Conservation (phyloP, 1,140 invertebrate species). For the Psilanteris sp. region DNA sequence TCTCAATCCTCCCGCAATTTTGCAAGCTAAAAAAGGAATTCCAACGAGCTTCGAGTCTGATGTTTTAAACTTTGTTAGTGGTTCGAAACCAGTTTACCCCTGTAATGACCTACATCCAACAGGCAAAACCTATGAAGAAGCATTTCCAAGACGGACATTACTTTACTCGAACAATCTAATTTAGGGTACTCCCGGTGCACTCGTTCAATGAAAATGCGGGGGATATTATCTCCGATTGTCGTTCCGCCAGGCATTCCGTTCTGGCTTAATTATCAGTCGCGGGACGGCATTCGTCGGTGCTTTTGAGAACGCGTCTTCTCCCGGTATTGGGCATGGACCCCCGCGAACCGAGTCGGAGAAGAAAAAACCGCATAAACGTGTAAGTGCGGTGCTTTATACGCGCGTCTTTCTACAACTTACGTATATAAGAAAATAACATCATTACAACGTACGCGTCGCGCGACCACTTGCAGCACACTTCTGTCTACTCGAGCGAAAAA, state of each 20-base stretch:
- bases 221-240: constrained; percentile 59
- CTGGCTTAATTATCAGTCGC: constrained; percentile 65
- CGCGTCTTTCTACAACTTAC: constrained; percentile 54
- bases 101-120: constrained; percentile 53
- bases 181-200: constrained; percentile 35
- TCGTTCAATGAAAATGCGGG: constrained; percentile 39
- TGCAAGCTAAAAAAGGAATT: constrained; percentile 10
- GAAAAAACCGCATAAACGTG: constrained; percentile 64
- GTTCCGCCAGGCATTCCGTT: constrained; percentile 55
- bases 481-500: constrained; percentile 1
- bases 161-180: constrained; percentile 59
- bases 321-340: constrained; percentile 48
- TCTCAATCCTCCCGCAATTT: constrained; percentile 2
- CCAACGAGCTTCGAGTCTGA: constrained; percentile 1
- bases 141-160: constrained; percentile 52
- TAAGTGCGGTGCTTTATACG: constrained; percentile 67
- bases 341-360: constrained; percentile 53
- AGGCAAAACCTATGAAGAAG: constrained; percentile 42
- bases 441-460: constrained; percentile 65
- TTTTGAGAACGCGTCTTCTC: constrained; percentile 51
- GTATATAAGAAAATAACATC: constrained; percentile 74
- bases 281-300: constrained; percentile 54
- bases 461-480: constrained; percentile 27
- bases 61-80: constrained; percentile 40
- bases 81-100: constrained; percentile 40